Conservation (phyloP, 2,888 invertebrate species). For the Ptilodon capucinus region DNA sequence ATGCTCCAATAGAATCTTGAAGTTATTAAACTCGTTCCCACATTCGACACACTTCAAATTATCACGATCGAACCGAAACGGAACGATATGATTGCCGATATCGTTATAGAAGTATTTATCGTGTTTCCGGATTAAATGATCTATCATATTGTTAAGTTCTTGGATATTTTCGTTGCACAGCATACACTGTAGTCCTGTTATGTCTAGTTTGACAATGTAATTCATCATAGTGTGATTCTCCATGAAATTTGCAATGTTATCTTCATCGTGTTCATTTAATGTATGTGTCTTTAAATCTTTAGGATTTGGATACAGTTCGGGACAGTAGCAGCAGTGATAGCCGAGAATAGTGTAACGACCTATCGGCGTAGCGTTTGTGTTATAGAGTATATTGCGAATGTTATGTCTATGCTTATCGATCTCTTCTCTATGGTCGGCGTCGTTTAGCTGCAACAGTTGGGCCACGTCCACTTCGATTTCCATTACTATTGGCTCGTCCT, state of each 20-base stretch:
- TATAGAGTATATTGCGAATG: conserved; percentile 26
- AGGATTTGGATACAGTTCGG: conserved; percentile 35
- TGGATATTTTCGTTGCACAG: background rate
- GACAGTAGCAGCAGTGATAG: conserved; percentile 50
- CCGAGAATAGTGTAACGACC: conserved; percentile 41
- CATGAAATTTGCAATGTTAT: conserved; percentile 26
- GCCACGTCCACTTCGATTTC: conserved; percentile 17
- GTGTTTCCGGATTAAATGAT: background rate
- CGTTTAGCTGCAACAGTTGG: conserved; percentile 5
- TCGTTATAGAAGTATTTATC: conserved; percentile 1
- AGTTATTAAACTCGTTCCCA: conserved; percentile 31
- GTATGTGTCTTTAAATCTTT: conserved; percentile 44
- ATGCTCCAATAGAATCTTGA: conserved; percentile 42
- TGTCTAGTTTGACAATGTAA: conserved; percentile 31
- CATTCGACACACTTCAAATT: conserved; percentile 38
- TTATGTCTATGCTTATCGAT: conserved; percentile 10
- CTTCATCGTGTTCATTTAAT: conserved; percentile 24
- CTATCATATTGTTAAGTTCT: background rate
- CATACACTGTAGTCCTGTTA: conserved; percentile 23
- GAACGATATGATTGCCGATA: conserved; percentile 36
- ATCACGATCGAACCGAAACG: conserved; percentile 41
- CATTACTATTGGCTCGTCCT: conserved; percentile 19
- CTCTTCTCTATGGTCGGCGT: background rate
- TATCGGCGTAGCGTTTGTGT: conserved; percentile 50
- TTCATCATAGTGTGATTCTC: conserved; percentile 16